phyloP scores from a whole-genome alignment of 1,140 invertebrate species.

The Dicyema japonicum region DNA sequence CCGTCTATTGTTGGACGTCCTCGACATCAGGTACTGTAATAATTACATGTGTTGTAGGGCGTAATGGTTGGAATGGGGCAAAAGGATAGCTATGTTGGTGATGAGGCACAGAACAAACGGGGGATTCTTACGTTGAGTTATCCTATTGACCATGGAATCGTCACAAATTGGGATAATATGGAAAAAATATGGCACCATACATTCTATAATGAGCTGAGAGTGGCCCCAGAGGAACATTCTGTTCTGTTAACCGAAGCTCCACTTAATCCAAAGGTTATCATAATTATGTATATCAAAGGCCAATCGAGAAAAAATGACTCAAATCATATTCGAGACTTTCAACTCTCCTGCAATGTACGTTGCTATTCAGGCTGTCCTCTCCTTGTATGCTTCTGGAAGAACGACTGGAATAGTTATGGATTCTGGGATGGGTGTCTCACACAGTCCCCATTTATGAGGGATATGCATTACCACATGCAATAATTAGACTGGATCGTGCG shows the following conservation, averaged over 20 bases:
- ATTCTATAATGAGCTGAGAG: conserved; percentile 57
- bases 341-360: conserved; percentile 91
- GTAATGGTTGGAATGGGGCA: conserved; percentile 48
- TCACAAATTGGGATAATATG: conserved; percentile 99
- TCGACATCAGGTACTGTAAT: no score
- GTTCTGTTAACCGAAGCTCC: conserved; percentile 15
- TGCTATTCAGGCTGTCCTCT: conserved; percentile 93
- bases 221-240: conserved; percentile 18
- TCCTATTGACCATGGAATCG: conserved; percentile 97
- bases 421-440: conserved; percentile 77
- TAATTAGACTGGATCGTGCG: conserved; percentile 48
- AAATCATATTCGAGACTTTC: conserved; percentile 95
- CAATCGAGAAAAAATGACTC: conserved; percentile 79
- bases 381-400: conserved; percentile 81
- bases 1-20: no score
- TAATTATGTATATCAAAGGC: no score
- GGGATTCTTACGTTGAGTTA: conserved; percentile 72
- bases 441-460: conserved; percentile 52
- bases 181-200: conserved; percentile 94
- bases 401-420: conserved; percentile 90
- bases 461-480: conserved; percentile 34
- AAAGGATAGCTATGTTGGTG: conserved; percentile 71
- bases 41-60: no score
- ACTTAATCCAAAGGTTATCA: conserved; percentile 25
- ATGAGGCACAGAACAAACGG: conserved; percentile 53